phyloP scores from a whole-genome alignment of 2,113 vertebrate genomes.

The Lampris megalopsis region DNA sequence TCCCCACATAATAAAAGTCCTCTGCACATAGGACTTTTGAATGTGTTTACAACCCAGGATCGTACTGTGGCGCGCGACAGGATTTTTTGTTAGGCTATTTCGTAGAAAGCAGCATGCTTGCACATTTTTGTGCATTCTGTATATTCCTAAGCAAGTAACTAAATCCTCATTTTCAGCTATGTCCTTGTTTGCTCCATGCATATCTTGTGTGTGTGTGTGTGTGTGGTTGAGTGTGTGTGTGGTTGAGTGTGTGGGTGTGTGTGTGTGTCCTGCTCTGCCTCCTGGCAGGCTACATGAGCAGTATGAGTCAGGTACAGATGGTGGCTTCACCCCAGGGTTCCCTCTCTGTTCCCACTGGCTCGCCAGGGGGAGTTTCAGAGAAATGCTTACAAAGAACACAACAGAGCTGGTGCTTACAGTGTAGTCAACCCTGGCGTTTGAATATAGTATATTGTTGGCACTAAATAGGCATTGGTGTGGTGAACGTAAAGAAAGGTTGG shows the following conservation, averaged over 20 bases:
- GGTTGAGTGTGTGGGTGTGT: not conserved
- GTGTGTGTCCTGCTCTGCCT: conserved; percentile 15
- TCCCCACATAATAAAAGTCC: too few relatives aligned
- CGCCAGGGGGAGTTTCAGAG: conserved; percentile 10
- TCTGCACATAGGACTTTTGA: too few relatives aligned
- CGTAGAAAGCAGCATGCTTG: conserved; percentile 17
- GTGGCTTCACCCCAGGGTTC: conserved; percentile 49
- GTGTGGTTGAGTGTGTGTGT: not conserved
- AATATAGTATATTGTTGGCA: not conserved
- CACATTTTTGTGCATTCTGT: conserved; percentile 1
- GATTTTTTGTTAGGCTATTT: too few relatives aligned
- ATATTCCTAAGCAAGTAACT: not conserved
- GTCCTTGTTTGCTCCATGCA: conserved; percentile 34
- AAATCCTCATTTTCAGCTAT: conserved; percentile 26
- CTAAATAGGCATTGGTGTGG: not conserved
- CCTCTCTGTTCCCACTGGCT: conserved; percentile 23
- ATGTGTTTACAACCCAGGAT: too few relatives aligned
- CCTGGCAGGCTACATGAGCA: conserved; percentile 38
- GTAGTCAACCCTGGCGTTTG: not conserved
- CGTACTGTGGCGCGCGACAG: too few relatives aligned
- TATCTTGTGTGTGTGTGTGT: not conserved
- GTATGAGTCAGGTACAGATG: conserved; percentile 59
- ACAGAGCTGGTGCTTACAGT: conserved; percentile 7
- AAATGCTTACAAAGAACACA: conserved; percentile 31
- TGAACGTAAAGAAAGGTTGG: too few relatives aligned